Evolutionary conservation across 2,797 vertebrate genomes (phyloP).

Genomic region (Capromys pilorides): DNA sequence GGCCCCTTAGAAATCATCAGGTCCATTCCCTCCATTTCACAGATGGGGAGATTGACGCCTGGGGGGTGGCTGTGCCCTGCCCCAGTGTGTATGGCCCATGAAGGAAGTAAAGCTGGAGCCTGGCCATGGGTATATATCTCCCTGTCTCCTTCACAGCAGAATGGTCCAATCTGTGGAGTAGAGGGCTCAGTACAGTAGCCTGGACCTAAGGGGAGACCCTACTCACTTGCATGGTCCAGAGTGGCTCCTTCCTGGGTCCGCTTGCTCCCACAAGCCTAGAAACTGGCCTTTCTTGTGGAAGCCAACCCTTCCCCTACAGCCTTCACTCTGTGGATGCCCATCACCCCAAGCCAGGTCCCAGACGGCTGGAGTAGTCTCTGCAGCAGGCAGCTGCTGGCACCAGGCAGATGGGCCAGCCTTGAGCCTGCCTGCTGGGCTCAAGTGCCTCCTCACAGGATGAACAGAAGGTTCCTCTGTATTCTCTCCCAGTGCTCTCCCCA

Average conservation of each 20-base stretch:
- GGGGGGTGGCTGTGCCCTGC: background rate
- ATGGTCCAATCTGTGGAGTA: rapidly evolving
- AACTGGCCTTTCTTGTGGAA: background rate
- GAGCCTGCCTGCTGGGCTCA: background rate
- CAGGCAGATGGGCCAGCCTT: background rate
- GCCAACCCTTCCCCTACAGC: background rate
- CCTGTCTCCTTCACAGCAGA: background rate
- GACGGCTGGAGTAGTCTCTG: too few relatives aligned
- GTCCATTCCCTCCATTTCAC: rapidly evolving
- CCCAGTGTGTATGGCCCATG: rapidly evolving
- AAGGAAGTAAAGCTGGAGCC: background rate
- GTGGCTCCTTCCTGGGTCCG: rapidly evolving
- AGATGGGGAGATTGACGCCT: background rate
- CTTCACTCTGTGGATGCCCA: too few relatives aligned
- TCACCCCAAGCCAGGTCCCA: background rate
- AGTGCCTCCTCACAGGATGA: rapidly evolving
- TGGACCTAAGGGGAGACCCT: rapidly evolving
- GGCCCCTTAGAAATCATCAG: background rate
- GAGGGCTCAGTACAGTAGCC: too few relatives aligned
- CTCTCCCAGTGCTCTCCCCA: background rate
- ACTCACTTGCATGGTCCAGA: background rate
- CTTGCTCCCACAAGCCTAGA: background rate
- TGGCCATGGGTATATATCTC: background rate
- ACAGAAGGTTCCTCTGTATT: rapidly evolving
- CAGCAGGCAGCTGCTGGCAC: background rate